Conservation (phyloP, 2,888 invertebrate species). For the Choristoneura rosaceana region DNA sequence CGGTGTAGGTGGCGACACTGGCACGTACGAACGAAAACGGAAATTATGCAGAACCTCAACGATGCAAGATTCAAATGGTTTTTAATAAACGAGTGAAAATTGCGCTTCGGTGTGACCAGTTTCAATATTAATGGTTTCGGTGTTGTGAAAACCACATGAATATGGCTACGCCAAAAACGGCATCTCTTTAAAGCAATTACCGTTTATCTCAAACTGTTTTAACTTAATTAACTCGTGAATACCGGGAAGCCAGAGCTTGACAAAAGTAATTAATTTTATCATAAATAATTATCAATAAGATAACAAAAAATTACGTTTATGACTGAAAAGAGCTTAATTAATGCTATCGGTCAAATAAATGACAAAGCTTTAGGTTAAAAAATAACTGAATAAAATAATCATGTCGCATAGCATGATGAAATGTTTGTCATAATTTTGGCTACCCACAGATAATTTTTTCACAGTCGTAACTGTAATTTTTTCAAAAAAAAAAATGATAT, state of each 20-base stretch:
- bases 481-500: too few relatives aligned
- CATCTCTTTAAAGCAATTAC: slow-evolving; percentile 23
- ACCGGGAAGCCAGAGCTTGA: neutral
- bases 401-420: too few relatives aligned
- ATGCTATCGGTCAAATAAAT: too few relatives aligned
- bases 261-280: neutral
- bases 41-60: too few relatives aligned
- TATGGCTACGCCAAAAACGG: neutral
- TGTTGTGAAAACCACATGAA: neutral
- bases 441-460: too few relatives aligned
- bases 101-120: neutral
- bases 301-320: neutral
- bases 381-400: neutral
- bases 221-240: neutral
- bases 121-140: slow-evolving; percentile 16
- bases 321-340: neutral
- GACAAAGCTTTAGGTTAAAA: neutral
- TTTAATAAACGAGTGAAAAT: neutral
- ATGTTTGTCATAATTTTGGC: too few relatives aligned
- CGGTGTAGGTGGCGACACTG: too few relatives aligned
- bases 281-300: neutral
- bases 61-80: neutral
- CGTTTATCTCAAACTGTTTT: slow-evolving; percentile 15
- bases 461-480: too few relatives aligned
- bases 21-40: too few relatives aligned